Base-by-base conservation (phyloP, 2,888 invertebrate genomes). In the Quadroppia sp. region DNA sequence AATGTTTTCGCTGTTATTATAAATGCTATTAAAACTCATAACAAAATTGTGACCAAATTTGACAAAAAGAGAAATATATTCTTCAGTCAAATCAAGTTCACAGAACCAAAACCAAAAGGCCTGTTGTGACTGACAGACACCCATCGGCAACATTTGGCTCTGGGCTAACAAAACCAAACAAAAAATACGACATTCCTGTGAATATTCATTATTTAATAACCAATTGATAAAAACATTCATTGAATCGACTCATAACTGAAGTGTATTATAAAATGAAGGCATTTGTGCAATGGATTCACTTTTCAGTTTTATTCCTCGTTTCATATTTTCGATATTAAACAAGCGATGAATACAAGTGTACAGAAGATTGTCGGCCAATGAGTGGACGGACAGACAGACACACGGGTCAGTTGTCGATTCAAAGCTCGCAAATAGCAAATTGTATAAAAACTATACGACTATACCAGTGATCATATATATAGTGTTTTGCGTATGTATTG, bases 391-490 rank as follows among this genome's bases (percentile, higher is more conserved):
- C n/a, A n/a, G n/a, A n/a, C n/a, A n/a, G 20, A 59, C 11, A 11
- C 9, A 25, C 20, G 25, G 59, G 59, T 59, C 25, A 59, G 59
- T 28, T 2, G 28, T 59, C 3, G 59, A n/a, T n/a, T n/a, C n/a
- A n/a, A n/a, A n/a, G n/a, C 23, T 23, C 50, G 28, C 17, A 17
- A 30, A 20, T 4, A 59, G 25, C 25, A n/a, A 50, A 50, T 50
- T 50, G 50, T n/a, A n/a, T 50, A 50, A 50, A 50, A n/a, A 20
- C 50, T 50, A 50, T 50, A 50, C 50, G 20, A 50, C 15, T 28
- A 56, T 64, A 32, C 64, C 64, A 64, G 64, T 64, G 64, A 64
- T 64, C 36, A 64, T 36, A 32, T 36, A 64, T 64, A 64, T 64
- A 64, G 64, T 36, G 59, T 64, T 64, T 61, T 36, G 4, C 36